These are phyloP conservation scores for Ramazzottius varieornatus DNA, from an alignment of 2,888 invertebrate genomes.

Conservation along the genomic window DNA sequence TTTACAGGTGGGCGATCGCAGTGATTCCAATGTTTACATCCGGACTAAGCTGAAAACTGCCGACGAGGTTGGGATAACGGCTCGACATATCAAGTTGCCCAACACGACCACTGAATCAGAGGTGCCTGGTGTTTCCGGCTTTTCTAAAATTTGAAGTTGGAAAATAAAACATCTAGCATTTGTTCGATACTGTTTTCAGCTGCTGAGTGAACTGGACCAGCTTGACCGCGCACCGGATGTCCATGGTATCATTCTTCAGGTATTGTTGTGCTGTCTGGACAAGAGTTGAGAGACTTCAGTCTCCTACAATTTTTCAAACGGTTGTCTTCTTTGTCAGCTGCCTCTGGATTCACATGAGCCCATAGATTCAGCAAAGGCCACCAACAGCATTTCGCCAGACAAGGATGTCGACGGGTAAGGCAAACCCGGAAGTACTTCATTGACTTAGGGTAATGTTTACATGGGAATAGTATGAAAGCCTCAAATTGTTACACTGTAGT, in stretches of 20 bases:
- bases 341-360: constrained; percentile 55
- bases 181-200: constrained; percentile 24
- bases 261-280: constrained; percentile 9
- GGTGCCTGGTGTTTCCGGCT: constrained; percentile 22
- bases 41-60: constrained; percentile 81
- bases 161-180: no score
- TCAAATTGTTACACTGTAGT: not conserved
- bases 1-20: constrained; percentile 83
- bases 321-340: constrained; percentile 26
- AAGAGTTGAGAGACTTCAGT: no score
- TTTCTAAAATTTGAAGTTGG: not conserved
- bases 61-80: constrained; percentile 57
- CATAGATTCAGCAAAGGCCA: constrained; percentile 60
- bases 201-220: constrained; percentile 38
- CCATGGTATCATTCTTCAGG: constrained; percentile 82
- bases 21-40: constrained; percentile 95
- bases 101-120: constrained; percentile 50
- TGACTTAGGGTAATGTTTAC: not conserved
- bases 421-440: no score
- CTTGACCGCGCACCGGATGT: constrained; percentile 56
- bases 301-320: no score
- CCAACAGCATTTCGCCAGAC: constrained; percentile 51
- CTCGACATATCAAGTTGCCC: constrained; percentile 50
- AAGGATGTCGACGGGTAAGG: constrained; percentile 86
- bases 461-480: not conserved